Base-by-base conservation (phyloP, 2,888 invertebrate genomes). In the Aphodius sticticus region DNA sequence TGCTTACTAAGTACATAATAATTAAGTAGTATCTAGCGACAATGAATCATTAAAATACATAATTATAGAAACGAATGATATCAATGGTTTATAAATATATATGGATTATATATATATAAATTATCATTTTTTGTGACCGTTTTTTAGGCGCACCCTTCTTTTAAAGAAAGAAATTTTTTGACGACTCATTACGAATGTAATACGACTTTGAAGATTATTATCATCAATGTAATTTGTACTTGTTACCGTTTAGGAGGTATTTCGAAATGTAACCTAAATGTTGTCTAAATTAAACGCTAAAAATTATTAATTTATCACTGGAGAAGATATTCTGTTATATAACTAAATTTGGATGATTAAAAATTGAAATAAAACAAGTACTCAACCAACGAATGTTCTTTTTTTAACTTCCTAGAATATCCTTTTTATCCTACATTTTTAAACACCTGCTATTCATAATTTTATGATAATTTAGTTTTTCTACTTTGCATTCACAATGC, bases 61-160 rank as follows among this genome's bases (percentile, higher is more conserved):
- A 26, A 26, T 26, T 26, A 26, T 26, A 26, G 26, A 26, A 26
- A 26, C 26, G 26, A 26, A 26, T 26, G 26, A 26, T 26, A 26
- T 26, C 26, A 53, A 53, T 53, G 53, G 53, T 53, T 53, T 53
- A 53, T 53, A 53, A 53, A 53, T 12, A 53, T 53, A 12, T 53
- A 53, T 5, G 12, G 26, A 26, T 26, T 53, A 12, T 53, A 53
- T 53, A 53, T 53, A 12, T 9, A 53, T 53, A 53, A 53, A 53
- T 53, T 53, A 53, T 53, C 53, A 53, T 53, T 53, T 53, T 53
- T 9, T 12, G 53, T 53, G 53, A 9, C 53, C 7, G 26, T 26
- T 53, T 53, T 53, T 53, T 53, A 53, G 53, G 53, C 53, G 53
- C 53, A 53, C 53, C 53, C 53, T 53, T 53, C 53, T 53, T 53